Evolutionary conservation across 2,888 invertebrate genomes (phyloP), one percentile per base, ranked within the genome.

Genomic region (Callimorpha dominula): DNA sequence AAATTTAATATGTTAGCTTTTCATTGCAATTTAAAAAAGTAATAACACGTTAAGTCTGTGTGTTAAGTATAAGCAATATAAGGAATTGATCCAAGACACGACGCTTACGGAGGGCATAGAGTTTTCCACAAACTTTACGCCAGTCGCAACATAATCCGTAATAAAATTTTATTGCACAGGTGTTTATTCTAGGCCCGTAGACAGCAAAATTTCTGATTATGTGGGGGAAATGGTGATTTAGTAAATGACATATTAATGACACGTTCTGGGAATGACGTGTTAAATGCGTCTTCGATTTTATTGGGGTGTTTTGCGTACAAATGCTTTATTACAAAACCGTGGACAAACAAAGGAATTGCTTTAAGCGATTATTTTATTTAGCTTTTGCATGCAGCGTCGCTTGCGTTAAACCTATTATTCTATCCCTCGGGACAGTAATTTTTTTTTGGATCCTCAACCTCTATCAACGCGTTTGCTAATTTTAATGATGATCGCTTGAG

Each of bases 231-330:
- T 69, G 65, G 69, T 76, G 74, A 81, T 83, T 79, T 77, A 68
- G 71, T 74, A 78, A 82, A 78, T 83, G 81, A 78, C 80, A 79
- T 73, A 74, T 83, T 81, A 83, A 83, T 78, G 65, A 70, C 46
- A 43, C 31, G 65, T 64, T 70, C 75, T 75, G 70, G 49, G 80
- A 82, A 82, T 72, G 72, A 77, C 74, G 77, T 64, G 72, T 75
- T 70, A 65, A 75, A 82, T 54, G 68, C 68, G 42, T 71, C 75
- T 64, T 78, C 81, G 71, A 75, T 82, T 82, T 74, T 57, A 73
- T 63, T 49, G 57, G 63, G 71, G 65, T 73, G 65, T 70, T 76
- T 73, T 57, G 20, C 57, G 40, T 50, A 20, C 5, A n/a, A n/a
- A 57, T 5, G 57, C 20, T 4, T 20, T 57, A 4, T n/a, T 8